Evolutionary conservation across 2,113 vertebrate genomes (phyloP).

Genomic region (Phocoena phocoena): DNA sequence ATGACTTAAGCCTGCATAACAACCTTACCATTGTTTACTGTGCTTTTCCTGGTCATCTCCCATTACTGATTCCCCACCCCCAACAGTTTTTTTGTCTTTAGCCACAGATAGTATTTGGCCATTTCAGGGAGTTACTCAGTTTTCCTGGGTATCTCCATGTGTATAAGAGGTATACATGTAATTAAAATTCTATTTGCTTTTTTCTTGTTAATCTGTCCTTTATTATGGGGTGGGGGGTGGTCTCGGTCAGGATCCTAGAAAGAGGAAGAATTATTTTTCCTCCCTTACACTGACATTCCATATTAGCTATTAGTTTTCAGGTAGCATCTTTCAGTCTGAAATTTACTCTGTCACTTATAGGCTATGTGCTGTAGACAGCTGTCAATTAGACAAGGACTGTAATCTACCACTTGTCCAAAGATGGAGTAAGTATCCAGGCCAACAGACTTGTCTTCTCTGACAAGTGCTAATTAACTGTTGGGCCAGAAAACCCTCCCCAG

Average conservation of each 20-base stretch:
- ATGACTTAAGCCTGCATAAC: not conserved
- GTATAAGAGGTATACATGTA: not conserved
- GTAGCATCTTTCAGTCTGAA: slow-evolving; percentile 8
- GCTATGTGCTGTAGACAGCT: not conserved
- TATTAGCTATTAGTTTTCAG: slow-evolving; percentile 23
- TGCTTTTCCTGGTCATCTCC: not conserved
- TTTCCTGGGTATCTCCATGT: not conserved
- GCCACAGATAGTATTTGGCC: not conserved
- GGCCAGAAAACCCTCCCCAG: not conserved
- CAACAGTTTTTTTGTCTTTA: not conserved
- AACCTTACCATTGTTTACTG: not conserved
- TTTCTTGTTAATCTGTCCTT: not conserved
- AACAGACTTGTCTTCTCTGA: not conserved
- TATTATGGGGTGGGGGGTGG: not conserved
- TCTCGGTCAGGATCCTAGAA: not conserved
- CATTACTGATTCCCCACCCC: not conserved
- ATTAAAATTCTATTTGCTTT: not conserved
- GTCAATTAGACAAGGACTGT: not conserved
- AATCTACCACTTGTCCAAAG: slow-evolving; percentile 13
- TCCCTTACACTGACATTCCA: not conserved
- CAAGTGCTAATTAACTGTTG: slow-evolving; percentile 9
- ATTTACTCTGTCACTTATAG: slow-evolving; percentile 8
- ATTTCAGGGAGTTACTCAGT: not conserved
- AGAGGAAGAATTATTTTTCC: not conserved
- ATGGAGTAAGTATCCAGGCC: not conserved